phyloP scores from a whole-genome alignment of 2,797 vertebrate species.

The Gadopsis marmoratus region DNA sequence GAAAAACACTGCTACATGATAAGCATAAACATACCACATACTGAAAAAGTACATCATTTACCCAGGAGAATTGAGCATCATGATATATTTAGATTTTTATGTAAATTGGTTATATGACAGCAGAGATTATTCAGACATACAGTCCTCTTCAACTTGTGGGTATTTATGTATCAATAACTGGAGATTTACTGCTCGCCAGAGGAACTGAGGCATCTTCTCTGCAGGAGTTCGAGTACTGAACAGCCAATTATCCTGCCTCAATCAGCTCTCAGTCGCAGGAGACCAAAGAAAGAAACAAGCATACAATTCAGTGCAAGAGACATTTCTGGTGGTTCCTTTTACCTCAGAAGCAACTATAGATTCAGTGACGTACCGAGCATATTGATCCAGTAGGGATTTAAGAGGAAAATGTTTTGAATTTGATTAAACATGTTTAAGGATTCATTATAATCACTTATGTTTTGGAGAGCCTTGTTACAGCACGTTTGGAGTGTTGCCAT shows the following conservation, averaged over 20 bases:
- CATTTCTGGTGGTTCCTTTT: conserved; percentile 3
- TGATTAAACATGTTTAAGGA: conserved; percentile 10
- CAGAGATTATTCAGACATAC: conserved; percentile 26
- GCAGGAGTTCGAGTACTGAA: conserved; percentile 13
- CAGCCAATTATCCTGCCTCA: conserved; percentile 23
- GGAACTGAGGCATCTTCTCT: conserved; percentile 8
- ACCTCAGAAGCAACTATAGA: conserved; percentile 10
- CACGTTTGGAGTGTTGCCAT: background rate
- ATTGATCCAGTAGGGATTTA: background rate
- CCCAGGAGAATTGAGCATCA: conserved; percentile 46
- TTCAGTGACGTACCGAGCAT: background rate
- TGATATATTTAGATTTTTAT: conserved; percentile 66
- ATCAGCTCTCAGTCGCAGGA: conserved; percentile 5
- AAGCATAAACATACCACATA: conserved; percentile 51
- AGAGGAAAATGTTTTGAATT: background rate
- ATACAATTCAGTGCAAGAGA: conserved; percentile 10
- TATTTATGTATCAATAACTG: conserved; percentile 40
- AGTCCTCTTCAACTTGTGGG: conserved; percentile 14
- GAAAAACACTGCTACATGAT: conserved; percentile 50
- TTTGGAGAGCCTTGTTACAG: background rate
- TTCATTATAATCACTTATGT: background rate
- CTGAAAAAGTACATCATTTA: conserved; percentile 27
- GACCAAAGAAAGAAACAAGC: conserved; percentile 7
- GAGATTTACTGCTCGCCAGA: conserved; percentile 1
- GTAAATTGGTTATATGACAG: conserved; percentile 54